Conservation (phyloP, 2,888 invertebrate species). For the Alcis repandata region DNA sequence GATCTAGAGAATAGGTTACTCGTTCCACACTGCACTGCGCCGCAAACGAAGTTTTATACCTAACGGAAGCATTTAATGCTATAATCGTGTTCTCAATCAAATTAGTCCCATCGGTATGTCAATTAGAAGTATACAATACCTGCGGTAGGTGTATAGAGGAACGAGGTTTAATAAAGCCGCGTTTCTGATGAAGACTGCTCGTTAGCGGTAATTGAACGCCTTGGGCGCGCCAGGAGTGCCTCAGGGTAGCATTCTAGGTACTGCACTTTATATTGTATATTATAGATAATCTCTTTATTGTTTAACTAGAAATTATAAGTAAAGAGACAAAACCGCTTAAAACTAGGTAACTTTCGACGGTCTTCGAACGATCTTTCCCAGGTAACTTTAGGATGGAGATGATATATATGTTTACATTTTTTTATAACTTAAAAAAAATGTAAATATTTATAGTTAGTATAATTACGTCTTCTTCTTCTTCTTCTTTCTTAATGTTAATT, state of each 20-base stretch:
- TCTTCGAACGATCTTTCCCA: too few species aligned
- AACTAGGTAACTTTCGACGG: too few species aligned
- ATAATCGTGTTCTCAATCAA: slow-evolving; percentile 20
- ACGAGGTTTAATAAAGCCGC: slow-evolving; percentile 26
- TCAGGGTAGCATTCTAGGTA: slow-evolving; percentile 16
- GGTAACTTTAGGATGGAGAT: too few species aligned
- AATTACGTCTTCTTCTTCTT: too few species aligned
- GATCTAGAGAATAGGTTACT: too few species aligned
- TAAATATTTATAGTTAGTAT: too few species aligned
- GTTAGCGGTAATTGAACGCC: slow-evolving; percentile 30
- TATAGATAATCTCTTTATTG: background rate
- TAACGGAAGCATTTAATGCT: slow-evolving; percentile 13
- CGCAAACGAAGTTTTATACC: background rate
- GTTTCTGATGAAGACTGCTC: slow-evolving; percentile 23
- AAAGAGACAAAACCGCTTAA: too few species aligned
- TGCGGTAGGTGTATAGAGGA: slow-evolving; percentile 1
- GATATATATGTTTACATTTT: too few species aligned
- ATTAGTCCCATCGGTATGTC: slow-evolving; percentile 26
- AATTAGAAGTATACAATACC: slow-evolving; percentile 27
- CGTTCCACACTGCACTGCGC: background rate
- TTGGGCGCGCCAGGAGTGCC: slow-evolving; percentile 13
- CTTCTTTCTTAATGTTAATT: too few species aligned
- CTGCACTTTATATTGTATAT: slow-evolving; percentile 13
- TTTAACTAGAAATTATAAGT: too few species aligned
- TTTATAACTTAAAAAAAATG: too few species aligned